A percentile compares a stretch with the other conserved stretches of the same genome.
Evolutionary conservation across 2,113 vertebrate genomes (phyloP).

Genomic region (Hippocampus abdominalis): DNA sequence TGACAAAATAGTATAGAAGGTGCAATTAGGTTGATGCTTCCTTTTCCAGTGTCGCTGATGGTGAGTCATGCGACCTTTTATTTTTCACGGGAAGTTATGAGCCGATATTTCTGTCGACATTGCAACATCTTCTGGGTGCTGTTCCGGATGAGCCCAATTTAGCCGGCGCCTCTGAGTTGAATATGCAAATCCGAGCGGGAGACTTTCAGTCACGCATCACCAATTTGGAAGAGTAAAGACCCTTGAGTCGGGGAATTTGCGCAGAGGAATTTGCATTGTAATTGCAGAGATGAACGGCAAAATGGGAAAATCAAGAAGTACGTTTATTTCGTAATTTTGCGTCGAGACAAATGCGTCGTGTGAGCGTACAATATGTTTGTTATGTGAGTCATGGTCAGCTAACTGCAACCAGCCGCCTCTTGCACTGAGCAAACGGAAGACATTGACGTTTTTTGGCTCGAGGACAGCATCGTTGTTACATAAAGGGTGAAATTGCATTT

Average conservation of each 20-base stretch:
- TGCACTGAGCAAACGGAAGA: slow-evolving; percentile 12
- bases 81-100: neutral
- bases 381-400: neutral
- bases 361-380: neutral
- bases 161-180: neutral
- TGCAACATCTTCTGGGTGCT: slow-evolving; percentile 2
- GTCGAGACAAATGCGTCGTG: neutral
- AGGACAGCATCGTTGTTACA: neutral
- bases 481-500: neutral
- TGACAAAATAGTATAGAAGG: neutral
- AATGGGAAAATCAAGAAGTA: neutral
- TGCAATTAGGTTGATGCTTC: neutral
- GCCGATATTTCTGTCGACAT: neutral
- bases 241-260: neutral
- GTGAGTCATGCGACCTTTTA: slow-evolving; percentile 6
- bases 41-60: neutral
- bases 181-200: neutral
- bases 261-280: neutral
- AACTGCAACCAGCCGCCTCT: neutral
- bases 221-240: neutral
- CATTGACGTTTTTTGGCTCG: neutral
- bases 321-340: neutral
- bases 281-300: neutral
- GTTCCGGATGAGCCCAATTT: slow-evolving; percentile 4
- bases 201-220: neutral